These are phyloP conservation scores for Volucella inanis DNA, from an alignment of 2,888 invertebrate genomes.

Conservation along the genomic window DNA sequence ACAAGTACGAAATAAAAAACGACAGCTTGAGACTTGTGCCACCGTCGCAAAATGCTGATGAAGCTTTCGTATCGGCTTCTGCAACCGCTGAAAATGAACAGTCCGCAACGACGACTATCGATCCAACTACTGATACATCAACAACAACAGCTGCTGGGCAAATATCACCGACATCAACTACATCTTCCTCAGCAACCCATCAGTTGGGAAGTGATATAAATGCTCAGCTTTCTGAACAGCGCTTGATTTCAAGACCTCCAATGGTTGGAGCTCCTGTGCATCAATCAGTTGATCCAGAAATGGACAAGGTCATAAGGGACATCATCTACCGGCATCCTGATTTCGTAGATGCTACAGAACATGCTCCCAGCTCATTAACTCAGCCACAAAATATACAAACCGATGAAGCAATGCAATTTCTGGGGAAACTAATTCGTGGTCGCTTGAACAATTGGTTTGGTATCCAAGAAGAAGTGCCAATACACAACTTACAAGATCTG, in stretches of 20 bases:
- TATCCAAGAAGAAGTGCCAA: slow-evolving; percentile 16
- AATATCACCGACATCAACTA: slow-evolving; percentile 26
- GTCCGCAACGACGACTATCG: neutral
- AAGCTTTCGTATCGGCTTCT: slow-evolving; percentile 28
- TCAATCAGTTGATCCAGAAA: slow-evolving; percentile 76
- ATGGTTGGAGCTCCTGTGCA: slow-evolving; percentile 69
- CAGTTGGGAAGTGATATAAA: neutral
- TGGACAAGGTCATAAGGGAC: slow-evolving; percentile 80
- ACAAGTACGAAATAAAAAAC: slow-evolving; percentile 79
- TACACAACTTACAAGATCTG: slow-evolving; percentile 33
- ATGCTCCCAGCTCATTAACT: slow-evolving; percentile 77
- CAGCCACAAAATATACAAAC: slow-evolving; percentile 78
- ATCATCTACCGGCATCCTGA: slow-evolving; percentile 79
- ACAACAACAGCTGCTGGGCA: slow-evolving; percentile 1
- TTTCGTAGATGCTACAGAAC: slow-evolving; percentile 77
- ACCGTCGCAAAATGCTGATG: slow-evolving; percentile 65
- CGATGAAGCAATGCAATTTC: slow-evolving; percentile 78
- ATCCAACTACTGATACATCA: neutral
- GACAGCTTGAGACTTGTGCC: slow-evolving; percentile 77
- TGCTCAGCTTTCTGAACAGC: slow-evolving; percentile 3
- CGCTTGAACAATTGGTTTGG: slow-evolving; percentile 77
- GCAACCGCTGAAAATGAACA: neutral
- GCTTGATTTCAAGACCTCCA: slow-evolving; percentile 23
- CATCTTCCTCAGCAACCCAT: neutral
- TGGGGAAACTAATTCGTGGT: slow-evolving; percentile 78